A percentile compares a stretch with the other conserved stretches of the same genome.
Conservation (phyloP, 2,888 invertebrate species). For the Leptinotarsa haldemani region DNA sequence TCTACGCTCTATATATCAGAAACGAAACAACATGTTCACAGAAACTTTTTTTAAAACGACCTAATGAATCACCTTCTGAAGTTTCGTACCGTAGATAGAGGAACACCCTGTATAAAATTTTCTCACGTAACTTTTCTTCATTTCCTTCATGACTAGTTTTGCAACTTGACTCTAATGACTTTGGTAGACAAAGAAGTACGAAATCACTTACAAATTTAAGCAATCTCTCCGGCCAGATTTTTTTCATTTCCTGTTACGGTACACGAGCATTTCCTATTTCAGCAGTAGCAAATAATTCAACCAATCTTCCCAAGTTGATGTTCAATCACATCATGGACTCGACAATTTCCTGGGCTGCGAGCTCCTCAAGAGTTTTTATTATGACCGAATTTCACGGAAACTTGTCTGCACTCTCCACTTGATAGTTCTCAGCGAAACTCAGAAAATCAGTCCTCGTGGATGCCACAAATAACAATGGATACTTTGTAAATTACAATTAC, state of each 20-base stretch:
- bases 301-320: background rate
- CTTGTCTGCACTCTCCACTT: slow-evolving; percentile 11
- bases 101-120: too few species aligned
- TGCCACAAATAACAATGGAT: slow-evolving; percentile 9
- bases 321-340: slow-evolving; percentile 8
- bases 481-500: slow-evolving; percentile 3
- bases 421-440: background rate
- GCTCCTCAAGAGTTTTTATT: slow-evolving; percentile 4
- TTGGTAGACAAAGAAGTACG: too few species aligned
- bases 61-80: too few species aligned
- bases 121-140: too few species aligned
- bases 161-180: too few species aligned
- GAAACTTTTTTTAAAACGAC: too few species aligned
- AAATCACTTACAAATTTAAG: background rate
- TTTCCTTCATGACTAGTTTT: too few species aligned
- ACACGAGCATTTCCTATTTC: slow-evolving; percentile 1
- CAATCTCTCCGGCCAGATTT: background rate
- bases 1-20: too few species aligned
- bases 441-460: slow-evolving; percentile 4
- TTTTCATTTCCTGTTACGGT: background rate
- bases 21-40: too few species aligned
- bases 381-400: slow-evolving; percentile 1
- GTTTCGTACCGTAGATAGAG: too few species aligned
- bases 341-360: slow-evolving; percentile 9
- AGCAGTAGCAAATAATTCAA: background rate